Evolutionary conservation across 2,797 vertebrate species (phyloP).

Genomic region (Rallus crepitans): DNA sequence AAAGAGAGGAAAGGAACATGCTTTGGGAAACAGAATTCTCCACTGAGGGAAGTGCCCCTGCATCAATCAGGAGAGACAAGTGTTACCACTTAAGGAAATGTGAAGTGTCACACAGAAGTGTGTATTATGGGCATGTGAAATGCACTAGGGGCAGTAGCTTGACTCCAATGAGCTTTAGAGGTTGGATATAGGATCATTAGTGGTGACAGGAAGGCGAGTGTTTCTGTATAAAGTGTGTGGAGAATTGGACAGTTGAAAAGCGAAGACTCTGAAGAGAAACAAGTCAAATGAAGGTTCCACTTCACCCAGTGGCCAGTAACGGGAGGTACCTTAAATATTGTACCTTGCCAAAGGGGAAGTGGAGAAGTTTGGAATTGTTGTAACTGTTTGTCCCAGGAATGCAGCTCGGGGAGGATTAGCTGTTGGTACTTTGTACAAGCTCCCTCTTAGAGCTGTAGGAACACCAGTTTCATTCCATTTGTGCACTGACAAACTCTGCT

Average conservation of each 20-base stretch:
- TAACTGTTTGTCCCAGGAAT: not conserved
- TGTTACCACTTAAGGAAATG: not conserved
- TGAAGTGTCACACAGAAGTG: not conserved
- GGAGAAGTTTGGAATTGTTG: not conserved
- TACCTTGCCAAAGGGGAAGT: not conserved
- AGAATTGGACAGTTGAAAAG: not conserved
- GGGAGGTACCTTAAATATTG: not conserved
- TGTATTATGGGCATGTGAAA: not conserved
- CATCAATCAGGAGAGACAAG: not conserved
- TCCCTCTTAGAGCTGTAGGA: not conserved
- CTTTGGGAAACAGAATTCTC: not conserved
- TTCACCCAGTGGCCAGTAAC: too few relatives aligned
- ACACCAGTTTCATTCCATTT: not conserved
- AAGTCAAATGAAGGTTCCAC: not conserved
- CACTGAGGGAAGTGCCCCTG: not conserved
- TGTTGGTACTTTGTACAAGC: not conserved
- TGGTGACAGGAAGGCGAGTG: fast-evolving
- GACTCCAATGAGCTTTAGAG: not conserved
- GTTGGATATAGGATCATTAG: too few relatives aligned
- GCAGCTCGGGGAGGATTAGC: too few relatives aligned
- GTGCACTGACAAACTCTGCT: not conserved
- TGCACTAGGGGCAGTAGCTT: not conserved
- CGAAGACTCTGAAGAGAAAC: not conserved
- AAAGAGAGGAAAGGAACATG: not conserved
- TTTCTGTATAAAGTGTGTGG: not conserved